phyloP scores from a whole-genome alignment of 2,113 vertebrate species.

The Larimichthys crocea region DNA sequence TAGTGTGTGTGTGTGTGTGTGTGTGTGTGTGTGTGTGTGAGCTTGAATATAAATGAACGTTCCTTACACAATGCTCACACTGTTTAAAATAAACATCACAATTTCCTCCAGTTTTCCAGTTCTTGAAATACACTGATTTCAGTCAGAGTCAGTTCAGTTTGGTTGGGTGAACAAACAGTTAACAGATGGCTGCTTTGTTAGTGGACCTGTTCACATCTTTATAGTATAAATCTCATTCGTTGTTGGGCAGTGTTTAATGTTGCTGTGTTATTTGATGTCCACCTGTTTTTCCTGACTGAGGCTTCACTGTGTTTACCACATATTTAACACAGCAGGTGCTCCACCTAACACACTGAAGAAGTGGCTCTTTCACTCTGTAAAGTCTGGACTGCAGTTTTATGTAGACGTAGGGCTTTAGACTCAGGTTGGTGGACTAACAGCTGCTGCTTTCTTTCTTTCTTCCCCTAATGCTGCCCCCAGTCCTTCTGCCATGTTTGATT shows the following conservation, averaged over 20 bases:
- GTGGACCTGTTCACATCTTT: background rate
- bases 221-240: no score
- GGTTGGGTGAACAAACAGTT: background rate
- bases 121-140: background rate
- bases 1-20: no score
- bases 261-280: background rate
- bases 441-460: slow-evolving; percentile 98
- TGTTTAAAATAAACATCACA: no score
- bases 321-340: slow-evolving; percentile 48
- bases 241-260: background rate
- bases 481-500: slow-evolving; percentile 99
- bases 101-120: no score
- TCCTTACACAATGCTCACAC: no score
- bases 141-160: background rate
- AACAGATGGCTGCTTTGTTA: background rate
- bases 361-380: slow-evolving; percentile 38
- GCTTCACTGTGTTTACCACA: slow-evolving; percentile 34
- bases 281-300: slow-evolving; percentile 11
- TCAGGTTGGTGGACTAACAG: slow-evolving; percentile 90
- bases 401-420: slow-evolving; percentile 51
- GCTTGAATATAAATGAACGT: background rate
- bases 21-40: no score
- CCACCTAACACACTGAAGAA: slow-evolving; percentile 26
- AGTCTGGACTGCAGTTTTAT: slow-evolving; percentile 48
- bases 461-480: slow-evolving; percentile 88